Evolutionary conservation across 1,140 invertebrate species (phyloP).

Genomic region (Monochamus saltuarius): DNA sequence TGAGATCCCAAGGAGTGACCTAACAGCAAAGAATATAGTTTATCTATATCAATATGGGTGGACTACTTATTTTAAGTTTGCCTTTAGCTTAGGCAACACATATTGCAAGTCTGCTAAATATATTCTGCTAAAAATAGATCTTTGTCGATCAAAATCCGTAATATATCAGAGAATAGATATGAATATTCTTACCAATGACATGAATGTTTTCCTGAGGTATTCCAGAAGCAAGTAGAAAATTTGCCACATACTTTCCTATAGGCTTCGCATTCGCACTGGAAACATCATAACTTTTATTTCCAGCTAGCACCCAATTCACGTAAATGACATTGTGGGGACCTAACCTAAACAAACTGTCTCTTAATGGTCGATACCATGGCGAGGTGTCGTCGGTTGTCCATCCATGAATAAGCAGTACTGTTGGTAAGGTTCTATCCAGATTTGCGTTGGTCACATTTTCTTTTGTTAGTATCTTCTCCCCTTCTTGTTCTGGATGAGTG

Average conservation of each 20-base stretch:
- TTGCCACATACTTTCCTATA: slow-evolving; percentile 32
- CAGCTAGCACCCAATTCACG: slow-evolving; percentile 55
- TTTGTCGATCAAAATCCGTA: too few relatives aligned
- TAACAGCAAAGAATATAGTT: slow-evolving; percentile 65
- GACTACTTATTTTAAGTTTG: too few relatives aligned
- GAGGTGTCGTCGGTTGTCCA: slow-evolving; percentile 27
- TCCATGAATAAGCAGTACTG: slow-evolving; percentile 35
- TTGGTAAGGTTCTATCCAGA: slow-evolving; percentile 12
- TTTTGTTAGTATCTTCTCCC: slow-evolving; percentile 8
- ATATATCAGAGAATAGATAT: slow-evolving; percentile 57
- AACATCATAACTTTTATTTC: slow-evolving; percentile 20
- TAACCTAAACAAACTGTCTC: slow-evolving; percentile 54
- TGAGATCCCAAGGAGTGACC: slow-evolving; percentile 78
- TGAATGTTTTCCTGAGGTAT: slow-evolving; percentile 30
- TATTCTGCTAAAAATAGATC: too few relatives aligned
- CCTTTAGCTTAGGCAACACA: too few relatives aligned
- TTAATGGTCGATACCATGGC: slow-evolving; percentile 29
- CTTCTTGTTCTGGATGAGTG: too few relatives aligned
- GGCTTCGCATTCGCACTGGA: slow-evolving; percentile 31
- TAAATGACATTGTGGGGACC: slow-evolving; percentile 63
- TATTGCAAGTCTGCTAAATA: too few relatives aligned
- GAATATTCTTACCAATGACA: slow-evolving; percentile 27
- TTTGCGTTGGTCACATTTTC: slow-evolving; percentile 14
- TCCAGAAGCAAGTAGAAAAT: slow-evolving; percentile 27
- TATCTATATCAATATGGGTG: too few relatives aligned